A percentile compares a stretch with the other conserved stretches of the same genome.
These are phyloP conservation scores for Oligia latruncula DNA, from an alignment of 2,888 invertebrate species.

Conservation along the genomic window DNA sequence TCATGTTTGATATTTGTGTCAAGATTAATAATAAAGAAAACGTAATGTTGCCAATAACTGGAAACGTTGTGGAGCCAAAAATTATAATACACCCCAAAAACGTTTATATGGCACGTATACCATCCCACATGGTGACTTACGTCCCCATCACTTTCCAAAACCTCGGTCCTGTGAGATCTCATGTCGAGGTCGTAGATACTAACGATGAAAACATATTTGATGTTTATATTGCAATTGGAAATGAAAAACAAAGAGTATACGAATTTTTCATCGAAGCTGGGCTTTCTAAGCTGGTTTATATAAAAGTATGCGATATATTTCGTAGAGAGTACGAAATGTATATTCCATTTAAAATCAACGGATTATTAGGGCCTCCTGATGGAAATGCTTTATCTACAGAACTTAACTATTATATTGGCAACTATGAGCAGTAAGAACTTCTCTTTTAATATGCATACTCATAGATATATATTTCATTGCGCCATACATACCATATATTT, in stretches of 20 bases:
- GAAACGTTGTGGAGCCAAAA: slow-evolving; percentile 88
- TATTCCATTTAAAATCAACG: slow-evolving; percentile 90
- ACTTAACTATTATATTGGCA: slow-evolving; percentile 78
- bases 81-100: slow-evolving; percentile 86
- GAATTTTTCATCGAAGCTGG: slow-evolving; percentile 80
- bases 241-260: slow-evolving; percentile 79
- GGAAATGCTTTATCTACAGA: slow-evolving; percentile 77
- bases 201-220: slow-evolving; percentile 83
- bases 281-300: slow-evolving; percentile 80
- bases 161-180: slow-evolving; percentile 73
- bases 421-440: slow-evolving; percentile 77
- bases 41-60: slow-evolving; percentile 82
- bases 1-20: slow-evolving; percentile 79
- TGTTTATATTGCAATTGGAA: slow-evolving; percentile 79
- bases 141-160: slow-evolving; percentile 85
- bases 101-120: slow-evolving; percentile 87
- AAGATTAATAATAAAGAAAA: slow-evolving; percentile 87
- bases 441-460: not conserved
- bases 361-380: slow-evolving; percentile 89
- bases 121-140: slow-evolving; percentile 81
- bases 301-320: slow-evolving; percentile 82
- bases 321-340: slow-evolving; percentile 89
- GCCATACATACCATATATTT: not conserved
- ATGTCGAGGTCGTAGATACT: slow-evolving; percentile 79
- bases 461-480: not conserved